A percentile compares a stretch with the other conserved stretches of the same genome.
Conservation (phyloP, 1,140 invertebrate genomes). For the Drosophila bifasciata region DNA sequence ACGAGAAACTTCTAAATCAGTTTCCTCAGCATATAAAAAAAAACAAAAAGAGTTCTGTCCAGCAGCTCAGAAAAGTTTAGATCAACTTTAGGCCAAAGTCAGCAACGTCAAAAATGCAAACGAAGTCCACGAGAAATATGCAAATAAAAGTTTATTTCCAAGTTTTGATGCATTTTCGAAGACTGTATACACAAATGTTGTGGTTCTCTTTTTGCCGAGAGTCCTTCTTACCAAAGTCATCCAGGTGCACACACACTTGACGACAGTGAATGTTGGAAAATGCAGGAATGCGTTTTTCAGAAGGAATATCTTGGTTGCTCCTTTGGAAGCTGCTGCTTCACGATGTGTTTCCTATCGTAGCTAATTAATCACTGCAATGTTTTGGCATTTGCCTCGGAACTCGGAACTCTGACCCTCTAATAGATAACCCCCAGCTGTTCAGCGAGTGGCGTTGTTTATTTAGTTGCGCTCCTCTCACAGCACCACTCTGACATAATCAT, state of each 20-base stretch:
- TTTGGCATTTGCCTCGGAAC: too few species aligned
- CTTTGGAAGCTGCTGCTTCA: not conserved
- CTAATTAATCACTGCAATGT: not conserved
- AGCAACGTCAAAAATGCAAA: conserved; percentile 51
- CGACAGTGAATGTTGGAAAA: not conserved
- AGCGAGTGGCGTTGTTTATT: conserved; percentile 8
- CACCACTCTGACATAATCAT: conserved; percentile 14
- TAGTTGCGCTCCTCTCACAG: not conserved
- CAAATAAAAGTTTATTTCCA: conserved; percentile 51
- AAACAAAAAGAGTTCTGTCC: conserved; percentile 62
- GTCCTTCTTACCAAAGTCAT: too few species aligned
- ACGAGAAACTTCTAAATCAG: conserved; percentile 56
- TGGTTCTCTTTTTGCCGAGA: conserved; percentile 10
- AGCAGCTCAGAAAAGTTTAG: conserved; percentile 53
- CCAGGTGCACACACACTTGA: not conserved
- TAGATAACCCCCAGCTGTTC: not conserved
- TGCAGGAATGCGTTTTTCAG: not conserved
- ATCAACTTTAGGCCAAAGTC: conserved; percentile 55
- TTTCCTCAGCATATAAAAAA: conserved; percentile 42
- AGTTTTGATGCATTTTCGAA: conserved; percentile 49
- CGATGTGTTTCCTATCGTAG: too few species aligned
- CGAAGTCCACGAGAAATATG: conserved; percentile 31
- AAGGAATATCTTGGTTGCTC: too few species aligned
- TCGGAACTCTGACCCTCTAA: too few species aligned
- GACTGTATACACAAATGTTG: conserved; percentile 41